These are phyloP conservation scores for Ceratosolen solmsi DNA, from an alignment of 1,140 invertebrate species.

Conservation along the genomic window DNA sequence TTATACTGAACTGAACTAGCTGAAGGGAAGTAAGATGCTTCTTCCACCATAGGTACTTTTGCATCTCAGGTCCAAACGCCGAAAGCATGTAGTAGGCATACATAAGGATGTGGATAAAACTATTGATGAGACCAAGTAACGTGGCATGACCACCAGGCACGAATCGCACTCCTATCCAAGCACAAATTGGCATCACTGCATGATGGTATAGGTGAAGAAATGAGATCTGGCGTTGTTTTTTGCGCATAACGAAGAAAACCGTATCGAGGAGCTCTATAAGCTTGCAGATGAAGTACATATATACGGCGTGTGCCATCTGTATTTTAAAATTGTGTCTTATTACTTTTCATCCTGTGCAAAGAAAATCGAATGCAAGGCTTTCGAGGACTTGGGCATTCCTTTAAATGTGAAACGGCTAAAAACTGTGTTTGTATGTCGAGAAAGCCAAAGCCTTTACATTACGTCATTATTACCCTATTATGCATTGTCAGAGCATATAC, in stretches of 20 bases:
- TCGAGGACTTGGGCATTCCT: no score
- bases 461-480: no score
- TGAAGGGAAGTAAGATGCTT: conserved; percentile 90
- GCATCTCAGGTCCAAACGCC: conserved; percentile 85
- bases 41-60: conserved; percentile 95
- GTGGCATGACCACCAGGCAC: conserved; percentile 86
- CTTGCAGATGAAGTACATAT: conserved; percentile 76
- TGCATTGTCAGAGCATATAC: no score
- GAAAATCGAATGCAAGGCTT: no score
- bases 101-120: conserved; percentile 89
- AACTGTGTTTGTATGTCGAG: no score
- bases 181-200: conserved; percentile 80
- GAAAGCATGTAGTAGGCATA: conserved; percentile 89
- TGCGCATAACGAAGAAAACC: conserved; percentile 88
- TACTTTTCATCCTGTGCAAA: no score
- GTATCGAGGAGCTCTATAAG: conserved; percentile 81
- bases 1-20: conserved; percentile 87
- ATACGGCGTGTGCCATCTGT: conserved; percentile 69
- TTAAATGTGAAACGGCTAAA: no score
- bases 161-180: conserved; percentile 90
- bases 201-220: conserved; percentile 86
- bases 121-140: conserved; percentile 88
- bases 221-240: conserved; percentile 83
- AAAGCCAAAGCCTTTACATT: no score
- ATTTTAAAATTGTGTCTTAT: no score